phyloP scores from a whole-genome alignment of 2,888 invertebrate genomes.

The Drosophila mercatorum region DNA sequence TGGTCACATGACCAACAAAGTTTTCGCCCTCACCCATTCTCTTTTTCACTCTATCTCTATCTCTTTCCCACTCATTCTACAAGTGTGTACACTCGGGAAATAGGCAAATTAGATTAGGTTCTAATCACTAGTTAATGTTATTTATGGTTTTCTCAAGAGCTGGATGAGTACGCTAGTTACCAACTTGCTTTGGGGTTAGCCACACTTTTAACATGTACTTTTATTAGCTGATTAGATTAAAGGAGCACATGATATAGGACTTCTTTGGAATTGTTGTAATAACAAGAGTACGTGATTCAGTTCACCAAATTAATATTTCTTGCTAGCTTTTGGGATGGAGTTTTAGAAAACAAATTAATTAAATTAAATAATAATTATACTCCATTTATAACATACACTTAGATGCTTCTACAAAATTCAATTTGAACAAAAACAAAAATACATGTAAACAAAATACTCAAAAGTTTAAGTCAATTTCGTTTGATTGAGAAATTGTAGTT shows the following conservation, averaged over 20 bases:
- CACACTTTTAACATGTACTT: slow-evolving; percentile 15
- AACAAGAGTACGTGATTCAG: neutral
- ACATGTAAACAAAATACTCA: too few species aligned
- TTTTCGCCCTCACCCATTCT: neutral
- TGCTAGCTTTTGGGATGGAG: neutral
- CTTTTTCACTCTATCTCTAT: neutral
- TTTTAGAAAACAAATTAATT: too few species aligned
- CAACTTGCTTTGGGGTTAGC: slow-evolving; percentile 17
- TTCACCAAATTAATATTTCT: neutral
- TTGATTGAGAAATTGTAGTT: neutral
- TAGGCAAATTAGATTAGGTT: slow-evolving; percentile 34
- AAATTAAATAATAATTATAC: neutral
- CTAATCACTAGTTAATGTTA: slow-evolving; percentile 32
- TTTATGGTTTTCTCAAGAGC: slow-evolving; percentile 40
- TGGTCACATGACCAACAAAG: slow-evolving; percentile 31
- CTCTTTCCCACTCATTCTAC: neutral
- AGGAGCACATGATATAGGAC: slow-evolving; percentile 2
- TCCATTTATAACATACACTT: too few species aligned
- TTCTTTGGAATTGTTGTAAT: neutral
- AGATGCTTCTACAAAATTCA: too few species aligned
- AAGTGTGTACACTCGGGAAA: neutral
- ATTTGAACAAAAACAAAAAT: too few species aligned
- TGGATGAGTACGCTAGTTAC: slow-evolving; percentile 8
- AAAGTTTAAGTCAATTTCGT: neutral
- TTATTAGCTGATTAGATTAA: slow-evolving; percentile 38